Base-by-base conservation (phyloP, 2,888 invertebrate genomes). In the Punctoribates punctum region DNA sequence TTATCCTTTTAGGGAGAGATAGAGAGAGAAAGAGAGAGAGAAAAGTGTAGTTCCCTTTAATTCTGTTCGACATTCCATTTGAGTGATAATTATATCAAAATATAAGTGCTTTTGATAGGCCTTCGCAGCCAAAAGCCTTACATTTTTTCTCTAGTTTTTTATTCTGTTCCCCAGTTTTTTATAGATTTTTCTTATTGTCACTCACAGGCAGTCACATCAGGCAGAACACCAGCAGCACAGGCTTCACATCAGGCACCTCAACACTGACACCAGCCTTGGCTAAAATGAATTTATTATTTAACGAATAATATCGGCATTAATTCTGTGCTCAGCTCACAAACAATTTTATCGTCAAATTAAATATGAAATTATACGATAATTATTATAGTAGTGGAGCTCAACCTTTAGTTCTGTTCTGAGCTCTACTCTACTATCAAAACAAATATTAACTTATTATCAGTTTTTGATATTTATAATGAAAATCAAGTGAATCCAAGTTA, bases 41-140 rank as follows among this genome's bases (percentile, higher is more conserved):
- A 54, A 23, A 20, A 15, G 8, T 54, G n/a, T 20, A 4, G 54
- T 54, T 54, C 9, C 9, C 4, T 60, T 23, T 62, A 62, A 62
- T 62, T 62, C 29, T 29, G 62, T 62, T 5, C 13, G 29, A 29
- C 34, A 15, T 34, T 60, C 2, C 27, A 1, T 20, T 29, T 6
- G 25, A 20, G 38, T 67, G 38, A 38, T 38, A 42, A 67, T 67
- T 34, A 67, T 67, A 67, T 34, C 20, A 38, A 67, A 60, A 67
- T 67, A 67, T 38, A 38, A 67, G 67, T 67, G 34, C 38, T 38
- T 62, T 34, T 38, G n/a, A 67, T 67, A 67, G 67, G 6, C 67
- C 67, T 38, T 67, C 38, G 38, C 42, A 38, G 6, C 38, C 29
- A 38, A 38, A 2, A 38, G 17, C 3, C 38, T 25, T 38, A 5